Evolutionary conservation across 2,113 vertebrate genomes (phyloP), one percentile per base, ranked within the genome.

Genomic region (Typhlomys cinereus): DNA sequence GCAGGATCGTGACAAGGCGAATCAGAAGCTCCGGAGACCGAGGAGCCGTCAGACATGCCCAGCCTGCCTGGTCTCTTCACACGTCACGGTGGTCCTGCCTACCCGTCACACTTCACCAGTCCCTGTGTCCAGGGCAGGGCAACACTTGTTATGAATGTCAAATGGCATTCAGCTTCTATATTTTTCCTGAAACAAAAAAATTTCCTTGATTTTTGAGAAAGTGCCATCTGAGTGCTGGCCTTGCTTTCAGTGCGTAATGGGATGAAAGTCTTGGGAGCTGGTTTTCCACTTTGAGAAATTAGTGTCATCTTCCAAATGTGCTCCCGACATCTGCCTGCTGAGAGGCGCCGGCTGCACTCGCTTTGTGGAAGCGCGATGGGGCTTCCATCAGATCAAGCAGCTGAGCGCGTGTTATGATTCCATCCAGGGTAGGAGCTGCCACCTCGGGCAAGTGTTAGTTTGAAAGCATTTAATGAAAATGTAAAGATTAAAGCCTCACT

Each of bases 381-480:
- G 31, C 39, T 76, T 90, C 83, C 75, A 48, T 61, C 82, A 52
- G 48, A 83, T 71, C 73, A 31, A 70, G 59, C 62, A 46, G 21
- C 12, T 17, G 52, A 94, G 61, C 34, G 71, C 78, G 83, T 67
- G 2, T 79, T 66, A 50, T 15, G 31, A 39, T 20, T 83, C 90
- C 83, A 59, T 81, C 54, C 25, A 48, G 41, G 79, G 36, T 54
- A 41, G 44, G 66, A 80, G 69, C 12, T 61, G 82, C 81, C 89
- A 41, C 39, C 71, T 50, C 50, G 92, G 76, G 54, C 48, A 75
- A 69, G 18, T 34, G 52, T 86, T 85, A 69, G 78, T 74, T 87
- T 85, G 86, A 92, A 93, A 95, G 92, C 83, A 87, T 92, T 86
- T 78, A 48, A 61, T 73, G 70, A 89, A 83, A 91, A 67, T 61